Conservation (phyloP, 2,113 vertebrate genomes). For the Lepidothrix coronata region DNA sequence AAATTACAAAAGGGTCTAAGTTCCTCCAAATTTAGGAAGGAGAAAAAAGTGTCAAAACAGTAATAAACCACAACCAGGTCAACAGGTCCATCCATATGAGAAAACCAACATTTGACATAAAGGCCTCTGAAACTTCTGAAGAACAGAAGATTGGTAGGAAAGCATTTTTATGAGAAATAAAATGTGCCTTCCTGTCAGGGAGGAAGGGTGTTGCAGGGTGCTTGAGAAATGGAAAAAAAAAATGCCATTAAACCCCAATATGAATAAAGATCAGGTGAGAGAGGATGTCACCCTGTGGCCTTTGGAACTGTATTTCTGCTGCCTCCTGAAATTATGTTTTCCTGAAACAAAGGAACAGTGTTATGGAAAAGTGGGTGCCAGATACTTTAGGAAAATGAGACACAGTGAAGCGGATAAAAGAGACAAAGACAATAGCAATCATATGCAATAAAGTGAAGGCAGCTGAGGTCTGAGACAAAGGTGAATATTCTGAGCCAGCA, state of each 20-base stretch:
- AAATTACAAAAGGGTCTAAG: slow-evolving; percentile 56
- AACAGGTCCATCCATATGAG: slow-evolving; percentile 61
- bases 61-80: slow-evolving; percentile 66
- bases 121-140: slow-evolving; percentile 72
- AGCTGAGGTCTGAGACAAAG: slow-evolving; percentile 78
- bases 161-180: slow-evolving; percentile 76
- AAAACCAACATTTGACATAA: slow-evolving; percentile 65
- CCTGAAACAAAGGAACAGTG: slow-evolving; percentile 80
- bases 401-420: slow-evolving; percentile 72
- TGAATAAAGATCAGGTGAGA: slow-evolving; percentile 81
- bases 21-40: slow-evolving; percentile 66
- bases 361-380: slow-evolving; percentile 79
- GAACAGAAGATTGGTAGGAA: slow-evolving; percentile 70
- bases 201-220: slow-evolving; percentile 78
- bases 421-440: slow-evolving; percentile 76
- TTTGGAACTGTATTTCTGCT: slow-evolving; percentile 76
- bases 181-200: slow-evolving; percentile 80
- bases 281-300: slow-evolving; percentile 80
- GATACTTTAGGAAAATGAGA: slow-evolving; percentile 81
- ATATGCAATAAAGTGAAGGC: slow-evolving; percentile 70
- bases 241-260: slow-evolving; percentile 73
- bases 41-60: slow-evolving; percentile 60
- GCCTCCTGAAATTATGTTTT: slow-evolving; percentile 74
- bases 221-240: slow-evolving; percentile 77
- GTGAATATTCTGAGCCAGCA: slow-evolving; percentile 72